Percentiles rank a stretch among this genome's conserved stretches.
Evolutionary conservation across 2,888 invertebrate genomes (phyloP).

Genomic region (Cheilosia urbana): DNA sequence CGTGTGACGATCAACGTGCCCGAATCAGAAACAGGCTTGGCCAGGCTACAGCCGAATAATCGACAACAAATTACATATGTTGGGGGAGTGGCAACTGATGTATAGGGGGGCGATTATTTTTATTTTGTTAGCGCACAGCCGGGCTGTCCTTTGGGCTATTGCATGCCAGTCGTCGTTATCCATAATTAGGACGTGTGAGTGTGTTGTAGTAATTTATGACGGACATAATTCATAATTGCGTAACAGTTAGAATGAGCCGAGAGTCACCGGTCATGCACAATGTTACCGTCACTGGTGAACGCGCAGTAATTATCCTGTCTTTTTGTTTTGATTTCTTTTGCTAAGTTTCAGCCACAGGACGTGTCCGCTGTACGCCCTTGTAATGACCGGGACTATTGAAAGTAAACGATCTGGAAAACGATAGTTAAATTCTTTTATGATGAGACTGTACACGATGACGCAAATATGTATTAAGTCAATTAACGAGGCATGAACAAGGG

Average conservation of each 20-base stretch:
- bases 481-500: slow-evolving; percentile 40
- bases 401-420: slow-evolving; percentile 58
- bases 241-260: slow-evolving; percentile 6
- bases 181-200: slow-evolving; percentile 34
- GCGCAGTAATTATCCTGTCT: slow-evolving; percentile 48
- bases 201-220: slow-evolving; percentile 29
- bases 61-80: slow-evolving; percentile 29
- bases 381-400: slow-evolving; percentile 33
- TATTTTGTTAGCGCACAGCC: neutral
- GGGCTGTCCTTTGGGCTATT: neutral
- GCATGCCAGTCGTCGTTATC: slow-evolving; percentile 34
- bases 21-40: slow-evolving; percentile 16
- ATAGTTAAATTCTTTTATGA: slow-evolving; percentile 56
- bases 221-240: slow-evolving; percentile 46
- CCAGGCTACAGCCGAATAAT: slow-evolving; percentile 31
- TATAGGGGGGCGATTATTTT: neutral
- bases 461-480: slow-evolving; percentile 37
- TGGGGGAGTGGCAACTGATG: slow-evolving; percentile 1
- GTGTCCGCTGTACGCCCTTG: neutral
- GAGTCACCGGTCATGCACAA: neutral
- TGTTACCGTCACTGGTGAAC: neutral
- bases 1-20: neutral
- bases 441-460: slow-evolving; percentile 27
- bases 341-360: neutral
- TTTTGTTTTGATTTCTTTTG: slow-evolving; percentile 34